Evolutionary conservation across 2,888 invertebrate species (phyloP), one percentile per base, ranked within the genome.

Genomic region (Sarcophaga carnaria): DNA sequence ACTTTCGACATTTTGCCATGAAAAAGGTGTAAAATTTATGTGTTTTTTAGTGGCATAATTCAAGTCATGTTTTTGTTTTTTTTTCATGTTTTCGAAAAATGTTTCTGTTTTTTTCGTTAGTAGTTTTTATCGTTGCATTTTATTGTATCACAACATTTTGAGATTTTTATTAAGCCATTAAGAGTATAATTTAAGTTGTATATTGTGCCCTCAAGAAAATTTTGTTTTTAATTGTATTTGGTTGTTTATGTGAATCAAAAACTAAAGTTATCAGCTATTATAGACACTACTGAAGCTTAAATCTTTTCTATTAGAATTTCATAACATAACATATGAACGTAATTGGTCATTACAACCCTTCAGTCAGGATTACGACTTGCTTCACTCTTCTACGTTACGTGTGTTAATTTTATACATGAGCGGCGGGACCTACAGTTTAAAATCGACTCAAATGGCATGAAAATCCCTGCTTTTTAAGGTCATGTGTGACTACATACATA

Each of bases 11-110:
- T 69, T 17, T 75, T 47, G 12, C 17, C 4, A n/a, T 66, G 12
- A 69, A 79, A 69, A 74, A 74, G 63, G 74, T 83, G 78, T 45
- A 70, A 49, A 79, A 79, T 83, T 83, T 79, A 79, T 83, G 59
- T 37, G 59, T 67, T 79, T 83, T 67, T 75, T 74, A 64, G 79
- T 79, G 63, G 37, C 83, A 79, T 70, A 54, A 69, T 64, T 83
- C 63, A 72, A 67, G 59, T 80, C 66, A 62, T 83, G 54, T 74
- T 60, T 37, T 37, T 37, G 14, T 71, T 72, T 77, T 54, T 77
- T 54, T 12, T 8, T 11, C 14, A 66, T 12, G 14, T 70, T 54
- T 70, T 25, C n/a, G 6, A 11, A 10, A 20, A 69, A 49, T 22
- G 20, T 37, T 37, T 49, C 60, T 59, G 27, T 10, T 71, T 72